These are phyloP conservation scores for Champsocephalus gunnari DNA, from an alignment of 2,797 vertebrate genomes.

Conservation along the genomic window DNA sequence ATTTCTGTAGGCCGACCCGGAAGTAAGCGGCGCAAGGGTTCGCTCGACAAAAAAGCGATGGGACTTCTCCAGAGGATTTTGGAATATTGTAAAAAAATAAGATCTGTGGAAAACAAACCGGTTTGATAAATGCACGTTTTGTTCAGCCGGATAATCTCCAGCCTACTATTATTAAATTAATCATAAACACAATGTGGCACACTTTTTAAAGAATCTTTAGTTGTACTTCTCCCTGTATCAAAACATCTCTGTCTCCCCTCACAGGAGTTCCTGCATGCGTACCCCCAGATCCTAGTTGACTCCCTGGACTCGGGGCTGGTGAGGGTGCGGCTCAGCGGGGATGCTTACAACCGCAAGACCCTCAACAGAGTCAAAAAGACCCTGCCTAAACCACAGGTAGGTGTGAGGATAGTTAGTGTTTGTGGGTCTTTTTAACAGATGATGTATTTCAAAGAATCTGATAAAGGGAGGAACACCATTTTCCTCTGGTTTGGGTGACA, in stretches of 20 bases:
- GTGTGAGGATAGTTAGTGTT: neutral
- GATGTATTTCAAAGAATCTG: neutral
- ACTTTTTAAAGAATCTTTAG: too few species aligned
- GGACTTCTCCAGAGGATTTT: too few species aligned
- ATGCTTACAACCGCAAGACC: conserved; percentile 94
- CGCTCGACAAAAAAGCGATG: too few species aligned
- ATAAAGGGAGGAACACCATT: too few species aligned
- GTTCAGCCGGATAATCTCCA: too few species aligned
- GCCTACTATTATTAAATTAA: too few species aligned
- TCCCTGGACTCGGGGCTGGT: conserved; percentile 85
- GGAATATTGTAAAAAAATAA: too few species aligned
- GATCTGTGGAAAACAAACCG: too few species aligned
- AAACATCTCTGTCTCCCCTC: neutral
- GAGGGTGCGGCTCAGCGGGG: conserved; percentile 88
- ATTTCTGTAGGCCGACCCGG: too few species aligned
- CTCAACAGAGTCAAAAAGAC: conserved; percentile 94
- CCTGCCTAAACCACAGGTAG: conserved; percentile 91
- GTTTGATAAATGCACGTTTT: too few species aligned
- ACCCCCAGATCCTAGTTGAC: conserved; percentile 91
- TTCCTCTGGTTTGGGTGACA: neutral
- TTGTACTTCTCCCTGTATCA: neutral
- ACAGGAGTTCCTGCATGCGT: conserved; percentile 91
- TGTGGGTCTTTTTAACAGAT: neutral
- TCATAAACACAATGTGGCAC: too few species aligned
- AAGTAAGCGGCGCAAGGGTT: too few species aligned